These are phyloP conservation scores for Ephestia elutella DNA, from an alignment of 1,140 invertebrate species.

Conservation along the genomic window DNA sequence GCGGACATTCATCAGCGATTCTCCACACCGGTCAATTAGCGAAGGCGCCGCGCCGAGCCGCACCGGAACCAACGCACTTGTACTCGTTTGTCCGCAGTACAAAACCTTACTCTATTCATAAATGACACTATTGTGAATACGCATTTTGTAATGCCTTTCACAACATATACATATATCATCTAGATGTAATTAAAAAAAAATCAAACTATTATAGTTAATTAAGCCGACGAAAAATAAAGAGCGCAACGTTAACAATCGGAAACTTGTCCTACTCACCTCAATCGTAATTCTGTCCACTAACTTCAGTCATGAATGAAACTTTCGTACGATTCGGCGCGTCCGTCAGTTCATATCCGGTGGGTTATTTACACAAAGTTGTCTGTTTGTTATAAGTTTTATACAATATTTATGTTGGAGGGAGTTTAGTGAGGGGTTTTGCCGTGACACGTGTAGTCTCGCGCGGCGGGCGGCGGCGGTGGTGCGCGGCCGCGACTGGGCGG, in stretches of 20 bases:
- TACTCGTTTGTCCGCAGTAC: conserved; percentile 22
- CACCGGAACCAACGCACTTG: conserved; percentile 17
- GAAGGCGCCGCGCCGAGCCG: conserved; percentile 35
- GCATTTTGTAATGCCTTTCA: conserved; percentile 12
- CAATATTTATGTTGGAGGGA: not conserved
- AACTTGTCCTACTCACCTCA: conserved; percentile 29
- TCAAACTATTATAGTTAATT: not conserved
- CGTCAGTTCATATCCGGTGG: conserved; percentile 15
- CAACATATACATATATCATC: conserved; percentile 8
- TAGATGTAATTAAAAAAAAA: not conserved
- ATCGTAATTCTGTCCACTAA: conserved; percentile 15
- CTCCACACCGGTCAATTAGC: conserved; percentile 51
- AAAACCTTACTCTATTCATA: conserved; percentile 22
- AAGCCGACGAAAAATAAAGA: conserved; percentile 2
- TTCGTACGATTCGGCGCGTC: conserved; percentile 1
- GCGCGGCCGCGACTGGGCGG: conserved; percentile 39
- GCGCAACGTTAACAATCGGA: conserved; percentile 13
- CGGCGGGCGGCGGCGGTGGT: conserved; percentile 35
- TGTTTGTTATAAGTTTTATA: not conserved
- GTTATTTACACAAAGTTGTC: not conserved
- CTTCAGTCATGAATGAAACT: not conserved
- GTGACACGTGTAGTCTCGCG: conserved; percentile 10
- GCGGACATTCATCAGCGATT: conserved; percentile 54
- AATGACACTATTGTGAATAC: conserved; percentile 21
- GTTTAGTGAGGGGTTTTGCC: not conserved